Percentiles rank a stretch among this genome's conserved stretches.
Conservation (phyloP, 1,140 invertebrate genomes). For the Lordiphosa mommai region DNA sequence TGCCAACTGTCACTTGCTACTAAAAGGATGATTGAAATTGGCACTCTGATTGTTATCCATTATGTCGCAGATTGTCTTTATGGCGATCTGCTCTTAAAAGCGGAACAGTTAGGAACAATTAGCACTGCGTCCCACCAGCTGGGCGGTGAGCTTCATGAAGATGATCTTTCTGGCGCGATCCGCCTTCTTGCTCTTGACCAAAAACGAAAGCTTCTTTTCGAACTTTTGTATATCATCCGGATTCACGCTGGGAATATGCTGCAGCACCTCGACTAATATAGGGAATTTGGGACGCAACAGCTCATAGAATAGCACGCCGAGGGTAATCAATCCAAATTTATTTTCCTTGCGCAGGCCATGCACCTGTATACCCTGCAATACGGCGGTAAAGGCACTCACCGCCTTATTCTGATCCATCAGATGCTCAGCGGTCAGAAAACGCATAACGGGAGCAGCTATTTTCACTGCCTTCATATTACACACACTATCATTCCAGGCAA, state of each 20-base stretch:
- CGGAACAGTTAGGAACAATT: slow-evolving; percentile 93
- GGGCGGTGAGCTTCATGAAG: slow-evolving; percentile 92
- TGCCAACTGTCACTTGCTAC: slow-evolving; percentile 61
- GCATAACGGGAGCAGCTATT: slow-evolving; percentile 85
- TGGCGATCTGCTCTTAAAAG: slow-evolving; percentile 90
- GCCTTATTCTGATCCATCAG: slow-evolving; percentile 84
- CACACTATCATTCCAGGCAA: slow-evolving; percentile 92
- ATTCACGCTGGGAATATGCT: slow-evolving; percentile 88
- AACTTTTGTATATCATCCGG: slow-evolving; percentile 88
- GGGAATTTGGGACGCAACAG: slow-evolving; percentile 88
- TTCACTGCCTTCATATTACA: slow-evolving; percentile 88
- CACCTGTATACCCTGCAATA: slow-evolving; percentile 87
- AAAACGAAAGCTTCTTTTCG: slow-evolving; percentile 89
- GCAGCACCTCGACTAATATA: slow-evolving; percentile 83
- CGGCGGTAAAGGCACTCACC: slow-evolving; percentile 85
- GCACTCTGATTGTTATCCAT: slow-evolving; percentile 71
- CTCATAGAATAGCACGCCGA: slow-evolving; percentile 87
- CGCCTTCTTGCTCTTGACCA: slow-evolving; percentile 87
- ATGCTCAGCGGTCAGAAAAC: slow-evolving; percentile 82
- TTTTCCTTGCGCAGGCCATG: slow-evolving; percentile 93
- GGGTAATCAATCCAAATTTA: slow-evolving; percentile 66
- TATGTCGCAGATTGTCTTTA: slow-evolving; percentile 85
- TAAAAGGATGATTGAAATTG: slow-evolving; percentile 56
- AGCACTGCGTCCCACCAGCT: slow-evolving; percentile 89
- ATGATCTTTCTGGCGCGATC: slow-evolving; percentile 94